Evolutionary conservation across 2,113 vertebrate genomes (phyloP), one percentile per base, ranked within the genome.

Genomic region (Leuciscus idus): DNA sequence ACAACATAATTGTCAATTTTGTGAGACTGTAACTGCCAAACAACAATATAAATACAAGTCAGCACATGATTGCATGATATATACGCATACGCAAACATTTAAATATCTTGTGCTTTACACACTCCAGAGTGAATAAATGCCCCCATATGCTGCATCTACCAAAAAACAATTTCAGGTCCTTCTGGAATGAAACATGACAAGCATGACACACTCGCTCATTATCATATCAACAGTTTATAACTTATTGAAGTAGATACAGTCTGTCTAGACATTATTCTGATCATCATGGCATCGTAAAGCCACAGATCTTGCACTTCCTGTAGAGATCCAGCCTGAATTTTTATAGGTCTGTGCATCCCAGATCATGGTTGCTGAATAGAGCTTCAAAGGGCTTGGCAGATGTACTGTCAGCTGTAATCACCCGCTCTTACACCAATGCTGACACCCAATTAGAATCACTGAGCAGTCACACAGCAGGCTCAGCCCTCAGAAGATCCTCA

Each of bases 401-500:
- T 30, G 79, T 84, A 77, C 77, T 86, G 84, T 88, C 72, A 61
- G 80, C 39, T 80, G 64, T 81, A 87, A 88, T 86, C 61, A 75
- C n/a, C 52, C 50, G 4, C 84, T 83, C 61, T 81, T 62, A 88
- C 43, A 84, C 86, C 39, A 86, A 82, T 50, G 46, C 59, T 28
- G 57, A 61, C 48, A 82, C 33, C 84, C 86, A 89, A 82, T 86
- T 83, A 87, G 26, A 76, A 64, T 75, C 76, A 77, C 21, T 55
- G 59, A 61, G 28, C 46, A 79, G 61, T 66, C 79, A 81, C 28
- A 36, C 21, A 52, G 33, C 26, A 62, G 26, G 72, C 43, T 73
- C 21, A 33, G 57, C 19, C 39, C 19, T 52, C 74, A 48, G 43
- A 52, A 66, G 48, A n/a, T 52, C 46, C 59, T 62, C 52, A 76